Base-by-base conservation (phyloP, 2,113 vertebrate species). In the Sylvietta virens region DNA sequence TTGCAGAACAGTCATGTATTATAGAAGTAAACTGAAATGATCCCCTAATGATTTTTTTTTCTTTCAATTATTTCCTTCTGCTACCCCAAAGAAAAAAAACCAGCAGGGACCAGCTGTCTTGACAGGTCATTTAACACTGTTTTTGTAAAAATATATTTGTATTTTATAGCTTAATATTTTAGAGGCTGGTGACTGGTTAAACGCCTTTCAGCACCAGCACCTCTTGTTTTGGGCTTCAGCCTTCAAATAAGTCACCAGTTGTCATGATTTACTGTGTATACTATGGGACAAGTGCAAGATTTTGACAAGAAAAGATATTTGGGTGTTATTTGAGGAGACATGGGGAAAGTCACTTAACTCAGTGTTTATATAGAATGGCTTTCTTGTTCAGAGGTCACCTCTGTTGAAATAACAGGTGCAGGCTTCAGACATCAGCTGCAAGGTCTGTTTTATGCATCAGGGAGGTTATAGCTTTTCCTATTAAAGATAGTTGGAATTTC, bases 281-380 rank as follows among this genome's bases (percentile, higher is more conserved):
- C 62, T 81, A 19, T 27, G 64, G 90, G 94, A 95, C 93, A 89
- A 95, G 90, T 94, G 86, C 77, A 93, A 86, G 88, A 88, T 93
- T 95, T 96, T 97, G 96, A 96, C 94, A 96, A 95, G 95, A 88
- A 95, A 95, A 96, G 90, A 95, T 95, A 94, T 94, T 88, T 96
- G 88, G 90, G 87, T 96, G 81, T 95, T 96, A 95, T 95, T 86
- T 90, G 94, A 95, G 92, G 92, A 97, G 90, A 89, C 93, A 76
- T 35, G 73, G 86, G 88, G 80, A 90, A 89, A 96, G 91, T 93
- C 72, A 81, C 83, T 97, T 93, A 94, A 79, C 88, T 92, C 67
- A 10, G 73, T 93, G 90, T 96, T 97, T 96, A 91, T 91, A 71
- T 17, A 95, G 89, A 96, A 93, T 93, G 81, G 84, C 78, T 86